A percentile compares a stretch with the other conserved stretches of the same genome.
Evolutionary conservation across 2,113 vertebrate species (phyloP).

Genomic region (Eupsittula cactorum): DNA sequence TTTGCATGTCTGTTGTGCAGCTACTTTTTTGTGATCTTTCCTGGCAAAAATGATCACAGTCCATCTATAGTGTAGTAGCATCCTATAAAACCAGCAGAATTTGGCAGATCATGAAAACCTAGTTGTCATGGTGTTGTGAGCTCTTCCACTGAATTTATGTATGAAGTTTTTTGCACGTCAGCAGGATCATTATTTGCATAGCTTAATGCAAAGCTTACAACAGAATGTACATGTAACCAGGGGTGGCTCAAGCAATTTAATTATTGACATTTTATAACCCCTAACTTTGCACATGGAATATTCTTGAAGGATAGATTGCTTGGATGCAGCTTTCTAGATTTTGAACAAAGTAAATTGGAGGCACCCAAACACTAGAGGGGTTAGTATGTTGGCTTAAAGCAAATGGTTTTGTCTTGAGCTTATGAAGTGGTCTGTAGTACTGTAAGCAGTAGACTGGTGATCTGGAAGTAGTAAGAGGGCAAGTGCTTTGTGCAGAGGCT

Average conservation of each 20-base stretch:
- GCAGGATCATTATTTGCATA: neutral
- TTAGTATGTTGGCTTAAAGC: neutral
- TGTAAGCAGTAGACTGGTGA: neutral
- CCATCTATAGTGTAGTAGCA: neutral
- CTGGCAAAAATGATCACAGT: neutral
- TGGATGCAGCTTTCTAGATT: neutral
- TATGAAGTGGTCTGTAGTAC: neutral
- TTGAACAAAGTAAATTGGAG: neutral
- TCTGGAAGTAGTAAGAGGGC: neutral
- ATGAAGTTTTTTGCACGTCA: neutral
- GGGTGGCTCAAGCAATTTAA: neutral
- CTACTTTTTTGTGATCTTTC: neutral
- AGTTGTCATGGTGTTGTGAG: neutral
- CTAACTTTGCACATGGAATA: neutral
- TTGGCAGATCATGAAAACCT: neutral
- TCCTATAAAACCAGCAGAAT: neutral
- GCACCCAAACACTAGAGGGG: neutral
- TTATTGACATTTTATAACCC: neutral
- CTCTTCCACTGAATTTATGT: neutral
- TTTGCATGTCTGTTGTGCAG: neutral
- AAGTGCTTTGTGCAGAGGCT: neutral
- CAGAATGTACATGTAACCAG: neutral
- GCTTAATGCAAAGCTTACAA: neutral
- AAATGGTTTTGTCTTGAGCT: neutral
- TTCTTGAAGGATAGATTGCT: neutral